Base-by-base conservation (phyloP, 2,888 invertebrate genomes). In the Eurytoma adleriae region DNA sequence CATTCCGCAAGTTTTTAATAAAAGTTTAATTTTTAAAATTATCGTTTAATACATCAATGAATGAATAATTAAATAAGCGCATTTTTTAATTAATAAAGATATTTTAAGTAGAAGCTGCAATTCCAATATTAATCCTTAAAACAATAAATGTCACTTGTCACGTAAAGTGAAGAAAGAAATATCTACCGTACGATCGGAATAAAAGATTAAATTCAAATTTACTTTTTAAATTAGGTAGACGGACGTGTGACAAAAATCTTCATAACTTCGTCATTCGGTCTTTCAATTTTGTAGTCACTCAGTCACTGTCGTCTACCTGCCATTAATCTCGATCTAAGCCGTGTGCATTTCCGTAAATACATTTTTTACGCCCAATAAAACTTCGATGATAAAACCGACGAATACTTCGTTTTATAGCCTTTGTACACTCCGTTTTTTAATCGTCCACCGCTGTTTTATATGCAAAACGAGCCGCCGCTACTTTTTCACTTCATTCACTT, bases 261-360 rank as follows among this genome's bases (percentile, higher is more conserved):
- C 40, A 7, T 40, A 40, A 7, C 27, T 27, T 5, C n/a, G 16
- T 62, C 62, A n/a, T 30, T 30, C 24, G 24, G 30, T 62, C 30
- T 62, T 24, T 13, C 59, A 24, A 0, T n/a, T 68, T 54, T 27
- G 10, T 54, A 16, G 54, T 69, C 30, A 69, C 56, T 56, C 68
- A 16, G 27, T 13, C 18, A 13, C 16, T 16, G 30, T 54, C 27
- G 27, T 69, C n/a, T 20, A 52, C 3, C n/a, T 1, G 64, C 13
- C n/a, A 54, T 68, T 68, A 52, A 68, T 68, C 27, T 54, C 67
- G 54, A 52, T 48, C 66, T 14, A 68, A 24, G 18, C 40, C 40
- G 48, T 1, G 54, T 69, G 56, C 56, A 69, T 69, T 56, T 69
- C 67, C 67, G 67, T 52, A 67, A 67, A 67, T 52, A 52, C 18